phyloP scores from a whole-genome alignment of 2,113 vertebrate species.

The Fulica atra region DNA sequence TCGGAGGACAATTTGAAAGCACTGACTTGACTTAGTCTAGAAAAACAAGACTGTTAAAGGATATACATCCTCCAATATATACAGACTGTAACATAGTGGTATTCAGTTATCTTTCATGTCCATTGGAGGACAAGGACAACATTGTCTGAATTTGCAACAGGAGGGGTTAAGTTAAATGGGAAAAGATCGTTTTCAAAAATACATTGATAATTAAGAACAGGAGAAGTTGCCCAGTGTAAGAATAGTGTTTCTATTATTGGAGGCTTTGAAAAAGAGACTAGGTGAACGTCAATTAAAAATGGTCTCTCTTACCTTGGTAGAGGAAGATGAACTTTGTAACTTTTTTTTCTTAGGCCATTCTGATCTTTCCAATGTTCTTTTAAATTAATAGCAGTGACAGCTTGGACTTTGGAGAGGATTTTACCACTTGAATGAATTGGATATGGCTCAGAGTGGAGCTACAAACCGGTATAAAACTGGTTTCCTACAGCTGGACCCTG shows the following conservation, averaged over 20 bases:
- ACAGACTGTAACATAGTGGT: background rate
- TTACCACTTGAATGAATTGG: background rate
- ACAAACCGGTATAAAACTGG: background rate
- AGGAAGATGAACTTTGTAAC: fast-evolving
- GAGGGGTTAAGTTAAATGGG: background rate
- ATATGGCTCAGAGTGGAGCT: background rate
- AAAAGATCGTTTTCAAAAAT: background rate
- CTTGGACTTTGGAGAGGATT: background rate
- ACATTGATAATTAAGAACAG: background rate
- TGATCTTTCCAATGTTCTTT: background rate
- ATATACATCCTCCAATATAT: background rate
- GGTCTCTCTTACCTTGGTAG: background rate
- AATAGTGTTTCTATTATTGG: background rate
- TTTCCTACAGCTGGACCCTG: background rate
- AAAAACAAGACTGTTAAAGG: background rate
- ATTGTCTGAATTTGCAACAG: background rate
- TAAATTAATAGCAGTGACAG: background rate
- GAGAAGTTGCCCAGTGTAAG: background rate
- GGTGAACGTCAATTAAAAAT: background rate
- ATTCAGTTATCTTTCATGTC: background rate
- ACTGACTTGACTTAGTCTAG: background rate
- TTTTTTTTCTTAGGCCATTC: background rate
- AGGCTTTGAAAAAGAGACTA: background rate
- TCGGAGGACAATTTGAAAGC: background rate
- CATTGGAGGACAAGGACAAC: background rate